Evolutionary conservation across 92 coral and sea anemone genomes (phyloP), one percentile per base, ranked within the genome.

Genomic region (Epizoanthus ramosus): DNA sequence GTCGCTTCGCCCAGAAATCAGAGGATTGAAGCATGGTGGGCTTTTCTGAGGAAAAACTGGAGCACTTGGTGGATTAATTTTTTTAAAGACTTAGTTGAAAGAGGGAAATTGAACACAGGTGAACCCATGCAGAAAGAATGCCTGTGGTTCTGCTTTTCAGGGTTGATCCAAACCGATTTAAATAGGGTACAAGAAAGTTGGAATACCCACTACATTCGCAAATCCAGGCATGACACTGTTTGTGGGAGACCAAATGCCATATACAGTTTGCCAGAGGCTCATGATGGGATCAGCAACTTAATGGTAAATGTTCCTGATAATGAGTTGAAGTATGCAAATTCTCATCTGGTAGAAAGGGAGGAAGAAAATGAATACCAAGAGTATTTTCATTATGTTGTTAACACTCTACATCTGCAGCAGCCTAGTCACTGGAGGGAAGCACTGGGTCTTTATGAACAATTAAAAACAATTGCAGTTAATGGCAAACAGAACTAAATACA

Each of bases 361-460:
- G 85, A 53, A 56, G 73, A 67, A 35, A 67, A 80, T 67, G 64
- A 41, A 41, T 67, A 80, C 60, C 85, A 80, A 45, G 76, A 80
- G 59, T 80, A 80, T 63, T 80, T 80, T 33, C 43, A 79, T 43
- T 86, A 85, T 89, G 87, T 89, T 59, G 12, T 54, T 33, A 83
- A 89, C 39, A 70, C 75, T 65, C 75, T 80, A 23, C 54, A 75
- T 67, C 54, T 86, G 58, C 68, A 58, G 37, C 53, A 71, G 50
- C 87, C 90, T 33, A 69, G 85, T 57, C 87, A 85, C 31, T 89
- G 92, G 87, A 75, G 73, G 45, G 87, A 81, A 79, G 90, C 90
- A 68, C 76, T 89, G 22, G 56, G 84, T 21, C 79, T 73, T 57
- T 73, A 53, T 54, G 64, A 73, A 23, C 57, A 57, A 22, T 47